Evolutionary conservation across 2,113 vertebrate species (phyloP).

Genomic region (Nanorana parkeri): DNA sequence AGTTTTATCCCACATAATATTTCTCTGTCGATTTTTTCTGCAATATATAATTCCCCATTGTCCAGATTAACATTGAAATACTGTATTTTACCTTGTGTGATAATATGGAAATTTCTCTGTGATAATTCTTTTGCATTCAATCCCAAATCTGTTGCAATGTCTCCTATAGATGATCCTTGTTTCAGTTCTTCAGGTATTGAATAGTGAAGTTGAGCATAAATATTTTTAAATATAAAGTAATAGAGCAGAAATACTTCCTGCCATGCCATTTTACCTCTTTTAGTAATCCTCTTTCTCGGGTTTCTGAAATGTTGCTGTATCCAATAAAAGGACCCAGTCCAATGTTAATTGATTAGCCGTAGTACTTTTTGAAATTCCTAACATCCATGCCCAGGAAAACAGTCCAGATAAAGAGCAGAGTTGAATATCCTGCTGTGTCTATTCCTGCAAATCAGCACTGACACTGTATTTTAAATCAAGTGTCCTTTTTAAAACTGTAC

Average conservation of each 20-base stretch:
- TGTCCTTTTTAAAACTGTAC: conserved; percentile 72
- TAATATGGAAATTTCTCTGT: conserved; percentile 68
- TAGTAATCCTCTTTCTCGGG: conserved; percentile 53
- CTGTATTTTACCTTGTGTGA: conserved; percentile 69
- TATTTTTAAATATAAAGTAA: conserved; percentile 64
- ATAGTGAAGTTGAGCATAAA: conserved; percentile 70
- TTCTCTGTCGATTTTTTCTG: conserved; percentile 75
- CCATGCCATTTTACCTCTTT: conserved; percentile 8
- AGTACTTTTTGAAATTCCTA: too few species aligned
- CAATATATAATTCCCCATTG: conserved; percentile 74
- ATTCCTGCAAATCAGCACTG: conserved; percentile 64
- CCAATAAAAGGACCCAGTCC: too few species aligned
- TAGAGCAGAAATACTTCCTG: conserved; percentile 69
- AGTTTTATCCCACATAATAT: conserved; percentile 67
- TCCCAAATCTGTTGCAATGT: conserved; percentile 73
- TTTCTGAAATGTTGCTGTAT: not conserved
- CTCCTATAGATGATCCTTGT: conserved; percentile 74
- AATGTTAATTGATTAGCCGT: too few species aligned
- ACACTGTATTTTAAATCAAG: conserved; percentile 69
- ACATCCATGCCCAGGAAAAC: too few species aligned
- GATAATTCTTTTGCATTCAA: conserved; percentile 65
- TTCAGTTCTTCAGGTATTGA: conserved; percentile 75
- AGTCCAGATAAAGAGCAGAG: conserved; percentile 38
- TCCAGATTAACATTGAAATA: conserved; percentile 73
- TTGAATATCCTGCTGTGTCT: too few species aligned